phyloP scores from a whole-genome alignment of 2,113 vertebrate species.

The Microcebus ravelobensis region DNA sequence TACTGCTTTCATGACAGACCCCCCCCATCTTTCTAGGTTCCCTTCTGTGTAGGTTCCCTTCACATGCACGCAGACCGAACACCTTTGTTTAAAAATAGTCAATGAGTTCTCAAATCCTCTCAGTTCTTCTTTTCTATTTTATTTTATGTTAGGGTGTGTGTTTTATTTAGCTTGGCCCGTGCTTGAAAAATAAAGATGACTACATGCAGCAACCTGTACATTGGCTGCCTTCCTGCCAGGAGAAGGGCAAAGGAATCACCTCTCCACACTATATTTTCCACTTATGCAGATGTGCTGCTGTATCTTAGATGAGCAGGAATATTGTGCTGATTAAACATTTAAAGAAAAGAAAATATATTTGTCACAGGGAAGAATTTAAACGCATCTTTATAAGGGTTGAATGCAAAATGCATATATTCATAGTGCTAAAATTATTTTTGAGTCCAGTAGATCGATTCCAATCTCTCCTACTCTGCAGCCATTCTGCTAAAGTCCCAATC shows the following conservation, averaged over 20 bases:
- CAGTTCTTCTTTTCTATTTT: not conserved
- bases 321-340: not conserved
- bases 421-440: constrained; percentile 52
- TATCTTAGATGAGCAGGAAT: not conserved
- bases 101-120: not conserved
- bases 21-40: not conserved
- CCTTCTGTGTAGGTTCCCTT: not conserved
- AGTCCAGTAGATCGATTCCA: not conserved
- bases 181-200: not conserved
- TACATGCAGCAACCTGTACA: not conserved
- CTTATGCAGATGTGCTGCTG: not conserved
- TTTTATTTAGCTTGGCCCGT: not conserved
- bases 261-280: not conserved
- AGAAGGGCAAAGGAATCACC: not conserved
- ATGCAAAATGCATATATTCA: constrained; percentile 4
- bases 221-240: not conserved
- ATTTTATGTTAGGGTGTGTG: not conserved
- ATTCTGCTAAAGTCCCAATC: not conserved
- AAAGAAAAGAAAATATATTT: constrained; percentile 44
- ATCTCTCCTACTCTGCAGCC: not conserved
- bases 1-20: rapidly evolving
- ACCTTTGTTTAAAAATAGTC: not conserved
- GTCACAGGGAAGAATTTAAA: constrained; percentile 35
- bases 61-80: not conserved
- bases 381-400: constrained; percentile 16